These are phyloP conservation scores for Drepana arcuata DNA, from an alignment of 1,140 invertebrate genomes.

Conservation along the genomic window DNA sequence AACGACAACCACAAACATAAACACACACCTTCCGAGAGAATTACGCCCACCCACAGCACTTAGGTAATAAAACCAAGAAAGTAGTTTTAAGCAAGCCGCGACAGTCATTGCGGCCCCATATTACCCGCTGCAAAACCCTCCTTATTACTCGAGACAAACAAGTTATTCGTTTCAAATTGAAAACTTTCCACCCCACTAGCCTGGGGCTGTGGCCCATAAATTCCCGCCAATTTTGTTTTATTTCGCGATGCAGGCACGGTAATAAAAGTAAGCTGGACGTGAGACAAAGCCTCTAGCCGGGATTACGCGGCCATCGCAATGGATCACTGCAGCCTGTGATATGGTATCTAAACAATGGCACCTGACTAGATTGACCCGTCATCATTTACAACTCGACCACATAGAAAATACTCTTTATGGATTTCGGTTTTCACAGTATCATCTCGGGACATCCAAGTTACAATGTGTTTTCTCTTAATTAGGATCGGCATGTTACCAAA, in stretches of 20 bases:
- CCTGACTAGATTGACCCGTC: slow-evolving; percentile 49
- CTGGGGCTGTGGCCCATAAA: slow-evolving; percentile 62
- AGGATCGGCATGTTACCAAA: too few species aligned
- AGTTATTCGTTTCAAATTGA: slow-evolving; percentile 71
- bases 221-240: slow-evolving; percentile 71
- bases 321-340: slow-evolving; percentile 60
- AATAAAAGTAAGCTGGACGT: slow-evolving; percentile 71
- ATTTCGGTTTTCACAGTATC: too few species aligned
- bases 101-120: slow-evolving; percentile 60
- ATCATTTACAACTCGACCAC: slow-evolving; percentile 20
- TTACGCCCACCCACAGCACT: slow-evolving; percentile 44
- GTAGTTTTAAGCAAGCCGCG: slow-evolving; percentile 67
- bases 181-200: slow-evolving; percentile 70
- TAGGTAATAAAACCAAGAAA: slow-evolving; percentile 66
- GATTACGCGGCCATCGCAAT: slow-evolving; percentile 62
- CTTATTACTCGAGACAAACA: slow-evolving; percentile 67
- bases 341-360: slow-evolving; percentile 54
- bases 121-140: slow-evolving; percentile 61
- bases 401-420: too few species aligned
- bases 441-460: too few species aligned
- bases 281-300: slow-evolving; percentile 59
- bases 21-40: slow-evolving; percentile 36
- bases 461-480: too few species aligned
- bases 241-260: slow-evolving; percentile 67
- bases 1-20: slow-evolving; percentile 15